Base-by-base conservation (phyloP, 2,797 vertebrate genomes). In the Urocyon cinereoargenteus region DNA sequence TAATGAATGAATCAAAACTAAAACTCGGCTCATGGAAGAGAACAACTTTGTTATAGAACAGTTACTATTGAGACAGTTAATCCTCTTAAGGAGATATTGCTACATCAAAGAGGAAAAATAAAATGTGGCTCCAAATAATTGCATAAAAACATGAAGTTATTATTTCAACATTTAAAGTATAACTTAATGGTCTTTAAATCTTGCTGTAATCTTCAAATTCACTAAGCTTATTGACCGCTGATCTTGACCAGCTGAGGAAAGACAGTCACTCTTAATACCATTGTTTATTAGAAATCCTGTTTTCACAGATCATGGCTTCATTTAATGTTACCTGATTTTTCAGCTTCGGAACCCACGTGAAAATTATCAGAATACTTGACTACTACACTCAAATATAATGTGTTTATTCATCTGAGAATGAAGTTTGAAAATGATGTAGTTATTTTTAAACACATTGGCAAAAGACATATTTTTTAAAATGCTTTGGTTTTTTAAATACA, bases 1-100 rank as follows among this genome's bases (percentile, higher is more conserved):
- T 79, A 86, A 86, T 87, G 26, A 34, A n/a, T 97, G 73, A 64
- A 59, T 28, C 55, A 75, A 94, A 72, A 64, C 22, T 82, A 88
- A 91, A 49, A 82, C 31, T 24, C 61, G 21, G 0, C 15, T 90
- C 88, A 82, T 92, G 28, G 40, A 90, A 79, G 2, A 85, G 11
- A 86, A 55, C 15, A 64, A 0, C n/a, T 64, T 16, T 59, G 19
- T 78, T 94, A 53, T 10, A 40, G 9, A 86, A 66, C 0, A 81
- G 12, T 90, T 87, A 72, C 11, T 73, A 70, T 45, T 55, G 36
- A 9, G 0, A 4, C 24, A n/a, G 21, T 82, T 82, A 90, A 77
- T 28, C 26, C 31, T 55, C 26, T 81, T 68, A 86, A 78, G 16
- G 3, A 85, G 6, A 49, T 78, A 93, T 19, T 62, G 45, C 12